A percentile compares a stretch with the other conserved stretches of the same genome.
These are phyloP conservation scores for Grapholita molesta DNA, from an alignment of 1,140 invertebrate species.

Conservation along the genomic window DNA sequence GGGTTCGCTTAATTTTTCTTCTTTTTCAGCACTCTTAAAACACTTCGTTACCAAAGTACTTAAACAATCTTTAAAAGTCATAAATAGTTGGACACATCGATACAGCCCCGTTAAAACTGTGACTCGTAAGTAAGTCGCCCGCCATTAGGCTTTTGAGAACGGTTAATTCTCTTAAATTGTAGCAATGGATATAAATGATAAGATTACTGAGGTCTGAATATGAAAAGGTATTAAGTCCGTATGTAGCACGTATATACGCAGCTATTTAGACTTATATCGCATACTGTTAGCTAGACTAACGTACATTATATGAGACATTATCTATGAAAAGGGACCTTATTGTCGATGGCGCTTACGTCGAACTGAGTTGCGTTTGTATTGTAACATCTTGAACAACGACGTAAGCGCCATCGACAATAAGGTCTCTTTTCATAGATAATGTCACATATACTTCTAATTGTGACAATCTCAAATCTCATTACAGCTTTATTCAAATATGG, in stretches of 20 bases:
- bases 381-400: no score
- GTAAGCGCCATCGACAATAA: no score
- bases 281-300: background rate
- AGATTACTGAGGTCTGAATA: background rate
- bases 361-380: no score
- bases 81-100: background rate
- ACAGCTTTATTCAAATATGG: background rate
- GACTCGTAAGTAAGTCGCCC: background rate
- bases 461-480: background rate
- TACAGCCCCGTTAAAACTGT: conserved; percentile 13
- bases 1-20: no score
- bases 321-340: no score
- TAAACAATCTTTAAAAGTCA: background rate
- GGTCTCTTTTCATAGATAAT: no score
- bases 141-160: conserved; percentile 5
- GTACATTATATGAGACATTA: no score
- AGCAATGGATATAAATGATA: conserved; percentile 11
- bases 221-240: background rate
- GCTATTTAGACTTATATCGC: background rate
- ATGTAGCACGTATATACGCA: background rate
- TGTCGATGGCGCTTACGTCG: no score
- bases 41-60: background rate
- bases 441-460: background rate
- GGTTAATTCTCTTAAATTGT: conserved; percentile 9
- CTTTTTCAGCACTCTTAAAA: no score